These are phyloP conservation scores for Cervus canadensis DNA, from an alignment of 2,113 vertebrate genomes.

Conservation along the genomic window DNA sequence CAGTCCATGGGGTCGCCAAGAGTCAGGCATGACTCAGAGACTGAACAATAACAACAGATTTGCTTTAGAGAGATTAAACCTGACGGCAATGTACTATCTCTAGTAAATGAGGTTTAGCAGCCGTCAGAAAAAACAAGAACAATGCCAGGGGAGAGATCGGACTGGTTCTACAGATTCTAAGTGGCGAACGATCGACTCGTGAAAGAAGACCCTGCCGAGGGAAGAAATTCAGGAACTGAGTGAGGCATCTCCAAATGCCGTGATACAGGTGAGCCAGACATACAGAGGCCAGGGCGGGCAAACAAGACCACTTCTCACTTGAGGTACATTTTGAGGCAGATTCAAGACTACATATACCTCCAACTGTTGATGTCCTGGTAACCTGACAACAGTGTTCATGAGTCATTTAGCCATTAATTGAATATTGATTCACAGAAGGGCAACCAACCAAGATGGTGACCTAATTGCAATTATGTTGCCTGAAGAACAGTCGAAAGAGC, in stretches of 20 bases:
- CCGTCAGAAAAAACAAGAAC: neutral
- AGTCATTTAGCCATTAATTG: neutral
- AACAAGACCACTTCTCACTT: neutral
- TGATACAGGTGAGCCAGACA: neutral
- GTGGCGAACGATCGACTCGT: neutral
- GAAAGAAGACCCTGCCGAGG: neutral
- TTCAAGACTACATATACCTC: neutral
- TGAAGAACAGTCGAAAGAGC: neutral
- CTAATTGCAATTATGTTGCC: constrained; percentile 19
- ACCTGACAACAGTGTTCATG: neutral
- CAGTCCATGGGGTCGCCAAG: neutral
- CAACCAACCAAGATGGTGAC: neutral
- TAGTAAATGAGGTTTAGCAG: neutral
- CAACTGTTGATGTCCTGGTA: neutral
- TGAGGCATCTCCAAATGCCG: neutral
- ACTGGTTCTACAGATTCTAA: neutral
- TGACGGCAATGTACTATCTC: neutral
- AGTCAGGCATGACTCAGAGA: neutral
- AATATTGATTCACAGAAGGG: neutral
- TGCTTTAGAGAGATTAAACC: neutral
- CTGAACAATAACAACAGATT: neutral
- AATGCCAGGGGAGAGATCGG: neutral
- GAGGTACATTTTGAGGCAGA: neutral
- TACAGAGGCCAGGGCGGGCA: neutral
- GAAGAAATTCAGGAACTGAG: neutral